Evolutionary conservation across 2,113 vertebrate genomes (phyloP), one percentile per base, ranked within the genome.

Genomic region (Sula dactylatra): DNA sequence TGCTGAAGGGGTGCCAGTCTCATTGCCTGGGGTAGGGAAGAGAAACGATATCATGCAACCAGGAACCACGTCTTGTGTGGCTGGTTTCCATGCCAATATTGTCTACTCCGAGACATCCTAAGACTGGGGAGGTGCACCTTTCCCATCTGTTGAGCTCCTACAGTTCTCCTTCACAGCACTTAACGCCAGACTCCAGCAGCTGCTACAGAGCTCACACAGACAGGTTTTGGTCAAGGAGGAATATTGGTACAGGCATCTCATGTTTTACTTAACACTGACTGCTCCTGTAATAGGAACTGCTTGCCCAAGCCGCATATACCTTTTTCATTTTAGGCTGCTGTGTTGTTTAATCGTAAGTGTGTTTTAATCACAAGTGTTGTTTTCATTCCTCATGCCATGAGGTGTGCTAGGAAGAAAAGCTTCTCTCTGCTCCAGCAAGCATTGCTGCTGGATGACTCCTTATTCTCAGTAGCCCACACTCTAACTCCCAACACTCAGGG

Each of bases 171-270:
- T 11, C 21, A 0, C 20, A 16, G 61, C 36, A 24, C 11, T 19
- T 16, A 38, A 50, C 38, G 42, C 29, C 70, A 20, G 45, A 5
- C 11, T 7, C 82, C 81, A 56, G 78, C 81, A 64, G 73, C 55
- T 32, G 15, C 56, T n/a, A 12, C 18, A 16, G 29, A n/a, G 26
- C 44, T 45, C n/a, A 40, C 66, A 44, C 15, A 0, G 31, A 13
- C 1, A 25, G 29, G 0, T 16, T 54, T 31, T 17, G 29, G 10
- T 18, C 40, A 20, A 16, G 50, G 22, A 79, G 49, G 26, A 62
- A 29, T 10, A 6, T 4, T 6, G 11, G 29, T 11, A 3, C 44
- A 22, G 44, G 13, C 42, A 18, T 12, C 21, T 56, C 31, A 0
- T 1, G 26, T 18, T 92, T 21, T 9, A 16, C 31, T 11, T 6